phyloP scores from a whole-genome alignment of 2,888 invertebrate species.

The Hypomecis punctinalis region DNA sequence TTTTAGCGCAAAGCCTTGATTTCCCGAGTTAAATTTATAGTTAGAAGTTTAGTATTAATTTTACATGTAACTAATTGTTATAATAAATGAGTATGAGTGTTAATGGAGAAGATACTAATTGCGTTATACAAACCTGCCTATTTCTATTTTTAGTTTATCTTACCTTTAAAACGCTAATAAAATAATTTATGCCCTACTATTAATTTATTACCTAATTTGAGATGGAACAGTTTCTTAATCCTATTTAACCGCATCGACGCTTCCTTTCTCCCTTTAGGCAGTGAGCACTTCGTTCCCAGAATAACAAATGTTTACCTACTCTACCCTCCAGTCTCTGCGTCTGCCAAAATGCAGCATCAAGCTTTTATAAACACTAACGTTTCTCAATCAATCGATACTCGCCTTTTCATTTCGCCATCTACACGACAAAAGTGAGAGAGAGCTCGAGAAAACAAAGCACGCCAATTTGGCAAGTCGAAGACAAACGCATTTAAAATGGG shows the following conservation, averaged over 20 bases:
- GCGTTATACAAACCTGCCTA: no score
- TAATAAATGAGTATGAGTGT: no score
- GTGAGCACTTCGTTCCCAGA: slow-evolving; percentile 58
- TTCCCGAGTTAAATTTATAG: no score
- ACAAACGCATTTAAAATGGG: slow-evolving; percentile 85
- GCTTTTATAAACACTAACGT: slow-evolving; percentile 49
- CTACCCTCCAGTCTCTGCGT: slow-evolving; percentile 60
- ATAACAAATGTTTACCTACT: slow-evolving; percentile 75
- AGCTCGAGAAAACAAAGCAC: slow-evolving; percentile 76
- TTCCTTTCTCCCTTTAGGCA: slow-evolving; percentile 52
- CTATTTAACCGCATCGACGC: slow-evolving; percentile 44
- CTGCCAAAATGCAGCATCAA: slow-evolving; percentile 54
- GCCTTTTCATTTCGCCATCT: slow-evolving; percentile 52
- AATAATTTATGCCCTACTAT: background rate
- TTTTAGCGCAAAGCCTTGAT: no score
- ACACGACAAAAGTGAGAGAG: slow-evolving; percentile 66
- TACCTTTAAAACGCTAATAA: background rate
- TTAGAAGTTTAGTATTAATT: no score
- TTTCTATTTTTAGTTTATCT: no score
- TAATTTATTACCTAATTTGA: background rate
- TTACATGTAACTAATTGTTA: no score
- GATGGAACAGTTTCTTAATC: slow-evolving; percentile 40
- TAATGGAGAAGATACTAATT: no score
- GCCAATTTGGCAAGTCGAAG: slow-evolving; percentile 83
- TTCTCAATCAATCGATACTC: slow-evolving; percentile 53